phyloP scores from a whole-genome alignment of 2,888 invertebrate species.

The Chrysotoxum bicinctum region DNA sequence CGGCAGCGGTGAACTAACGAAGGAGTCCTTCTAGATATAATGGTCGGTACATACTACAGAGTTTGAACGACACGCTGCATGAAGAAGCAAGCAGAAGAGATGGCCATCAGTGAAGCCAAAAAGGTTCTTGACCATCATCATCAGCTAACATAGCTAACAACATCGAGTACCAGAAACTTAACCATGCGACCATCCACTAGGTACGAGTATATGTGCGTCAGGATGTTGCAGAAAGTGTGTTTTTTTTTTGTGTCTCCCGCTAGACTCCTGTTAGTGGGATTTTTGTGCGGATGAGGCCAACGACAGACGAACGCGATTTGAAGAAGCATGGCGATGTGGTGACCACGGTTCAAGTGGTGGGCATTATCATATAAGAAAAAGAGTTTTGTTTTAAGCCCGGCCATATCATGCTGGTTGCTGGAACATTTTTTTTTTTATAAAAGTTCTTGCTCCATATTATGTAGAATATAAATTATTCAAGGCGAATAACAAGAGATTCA shows the following conservation, averaged over 20 bases:
- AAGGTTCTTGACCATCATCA: slow-evolving; percentile 72
- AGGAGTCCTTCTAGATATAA: slow-evolving; percentile 31
- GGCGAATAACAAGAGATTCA: slow-evolving; percentile 69
- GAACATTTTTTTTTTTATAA: slow-evolving; percentile 11
- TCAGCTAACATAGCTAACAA: slow-evolving; percentile 41
- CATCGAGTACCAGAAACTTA: slow-evolving; percentile 31
- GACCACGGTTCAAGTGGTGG: slow-evolving; percentile 45
- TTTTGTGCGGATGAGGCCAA: not conserved
- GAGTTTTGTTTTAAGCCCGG: slow-evolving; percentile 39
- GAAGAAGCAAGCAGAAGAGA: slow-evolving; percentile 53
- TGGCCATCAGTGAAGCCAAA: slow-evolving; percentile 70
- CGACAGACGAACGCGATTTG: slow-evolving; percentile 38
- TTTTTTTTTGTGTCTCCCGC: not conserved
- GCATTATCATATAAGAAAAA: slow-evolving; percentile 29
- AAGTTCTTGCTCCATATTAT: slow-evolving; percentile 71
- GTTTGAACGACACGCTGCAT: slow-evolving; percentile 52
- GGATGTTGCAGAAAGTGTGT: slow-evolving; percentile 36
- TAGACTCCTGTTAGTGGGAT: slow-evolving; percentile 10
- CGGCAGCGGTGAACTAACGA: slow-evolving; percentile 35
- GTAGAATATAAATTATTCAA: slow-evolving; percentile 73
- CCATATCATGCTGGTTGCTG: slow-evolving; percentile 21
- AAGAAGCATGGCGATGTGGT: slow-evolving; percentile 44
- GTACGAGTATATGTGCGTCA: slow-evolving; percentile 17
- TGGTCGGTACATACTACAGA: slow-evolving; percentile 30
- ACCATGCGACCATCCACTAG: slow-evolving; percentile 15